phyloP scores from a whole-genome alignment of 2,888 invertebrate species.

The Cosmorhoe ocellata region DNA sequence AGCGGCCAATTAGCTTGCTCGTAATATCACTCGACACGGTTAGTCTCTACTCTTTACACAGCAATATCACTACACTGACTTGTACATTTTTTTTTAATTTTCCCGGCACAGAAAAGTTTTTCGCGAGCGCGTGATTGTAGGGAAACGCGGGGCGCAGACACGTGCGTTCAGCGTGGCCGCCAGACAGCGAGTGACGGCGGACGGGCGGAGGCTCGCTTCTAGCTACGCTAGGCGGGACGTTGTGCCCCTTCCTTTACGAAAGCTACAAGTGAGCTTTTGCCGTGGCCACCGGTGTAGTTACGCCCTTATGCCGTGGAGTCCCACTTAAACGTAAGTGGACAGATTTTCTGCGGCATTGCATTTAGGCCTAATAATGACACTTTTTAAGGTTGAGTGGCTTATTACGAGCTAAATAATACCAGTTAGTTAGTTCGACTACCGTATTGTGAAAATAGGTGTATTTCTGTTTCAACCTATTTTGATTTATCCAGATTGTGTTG shows the following conservation, averaged over 20 bases:
- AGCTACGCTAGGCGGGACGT: conserved; percentile 59
- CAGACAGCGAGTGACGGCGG: conserved; percentile 66
- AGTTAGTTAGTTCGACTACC: no score
- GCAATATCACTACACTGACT: conserved; percentile 61
- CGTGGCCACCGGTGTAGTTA: conserved; percentile 49
- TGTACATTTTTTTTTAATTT: conserved; percentile 62
- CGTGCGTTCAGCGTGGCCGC: conserved; percentile 59
- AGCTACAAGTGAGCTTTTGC: conserved; percentile 72
- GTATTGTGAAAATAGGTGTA: no score
- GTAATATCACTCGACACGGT: conserved; percentile 68
- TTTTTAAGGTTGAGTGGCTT: no score
- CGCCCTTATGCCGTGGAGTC: conserved; percentile 48
- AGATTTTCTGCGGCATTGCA: conserved; percentile 75
- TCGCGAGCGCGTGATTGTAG: conserved; percentile 64
- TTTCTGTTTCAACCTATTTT: no score
- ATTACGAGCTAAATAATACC: no score
- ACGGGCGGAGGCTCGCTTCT: conserved; percentile 42
- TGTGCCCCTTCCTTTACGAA: conserved; percentile 70
- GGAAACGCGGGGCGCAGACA: conserved; percentile 35
- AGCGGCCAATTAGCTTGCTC: conserved; percentile 80
- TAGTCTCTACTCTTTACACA: conserved; percentile 63
- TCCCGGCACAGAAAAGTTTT: conserved; percentile 76
- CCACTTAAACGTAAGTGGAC: conserved; percentile 78
- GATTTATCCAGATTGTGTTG: no score
- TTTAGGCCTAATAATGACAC: conserved; percentile 71